Percentiles rank a stretch among this genome's conserved stretches.
Conservation (phyloP, 2,888 invertebrate genomes). For the Trimorus sp. region DNA sequence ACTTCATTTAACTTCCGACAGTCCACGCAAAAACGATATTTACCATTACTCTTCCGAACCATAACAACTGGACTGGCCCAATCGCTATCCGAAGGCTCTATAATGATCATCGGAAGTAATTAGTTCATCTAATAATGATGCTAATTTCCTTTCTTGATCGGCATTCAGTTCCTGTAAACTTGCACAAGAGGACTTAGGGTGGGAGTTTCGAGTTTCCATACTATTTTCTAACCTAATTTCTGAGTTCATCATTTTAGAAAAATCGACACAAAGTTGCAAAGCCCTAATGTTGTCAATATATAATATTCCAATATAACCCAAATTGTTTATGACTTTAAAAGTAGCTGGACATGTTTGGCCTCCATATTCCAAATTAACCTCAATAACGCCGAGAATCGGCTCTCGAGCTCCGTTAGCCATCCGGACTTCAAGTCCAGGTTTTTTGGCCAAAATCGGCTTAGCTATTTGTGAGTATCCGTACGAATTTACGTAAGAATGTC, state of each 20-base stretch:
- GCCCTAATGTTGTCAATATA: conserved; percentile 1
- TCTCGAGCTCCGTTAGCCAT: conserved; percentile 6
- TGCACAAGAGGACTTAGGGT: not conserved
- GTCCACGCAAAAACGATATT: no score
- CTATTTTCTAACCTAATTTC: not conserved
- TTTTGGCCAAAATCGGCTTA: not conserved
- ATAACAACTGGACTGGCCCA: no score
- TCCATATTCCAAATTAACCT: not conserved
- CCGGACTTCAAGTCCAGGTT: not conserved
- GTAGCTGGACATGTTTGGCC: not conserved
- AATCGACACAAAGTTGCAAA: not conserved
- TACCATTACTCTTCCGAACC: no score
- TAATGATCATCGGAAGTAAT: not conserved
- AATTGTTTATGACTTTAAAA: conserved; percentile 10
- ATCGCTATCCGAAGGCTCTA: no score
- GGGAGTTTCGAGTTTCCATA: no score
- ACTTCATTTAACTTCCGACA: no score
- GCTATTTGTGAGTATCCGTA: not conserved
- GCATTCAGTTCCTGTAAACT: conserved; percentile 1
- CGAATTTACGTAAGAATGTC: not conserved
- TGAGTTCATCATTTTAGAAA: not conserved
- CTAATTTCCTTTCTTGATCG: not conserved
- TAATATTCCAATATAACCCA: conserved; percentile 16
- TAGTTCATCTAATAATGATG: not conserved
- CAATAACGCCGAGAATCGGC: conserved; percentile 1